A percentile compares a stretch with the other conserved stretches of the same genome.
These are phyloP conservation scores for Laterallus jamaicensis DNA, from an alignment of 2,113 vertebrate genomes.

Conservation along the genomic window DNA sequence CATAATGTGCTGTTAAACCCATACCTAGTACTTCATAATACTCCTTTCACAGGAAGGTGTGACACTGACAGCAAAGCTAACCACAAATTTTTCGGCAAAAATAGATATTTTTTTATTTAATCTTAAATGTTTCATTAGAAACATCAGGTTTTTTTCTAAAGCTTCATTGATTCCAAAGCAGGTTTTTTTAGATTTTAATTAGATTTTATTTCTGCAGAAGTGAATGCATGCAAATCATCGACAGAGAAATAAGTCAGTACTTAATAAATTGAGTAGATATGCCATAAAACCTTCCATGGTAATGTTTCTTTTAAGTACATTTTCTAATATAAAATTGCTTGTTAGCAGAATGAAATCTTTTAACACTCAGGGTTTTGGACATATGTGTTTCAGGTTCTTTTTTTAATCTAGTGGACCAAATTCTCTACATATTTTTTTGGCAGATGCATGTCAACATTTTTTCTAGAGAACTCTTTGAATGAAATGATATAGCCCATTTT, in stretches of 20 bases:
- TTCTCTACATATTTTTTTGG: neutral
- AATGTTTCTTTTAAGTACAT: neutral
- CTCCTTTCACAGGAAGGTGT: neutral
- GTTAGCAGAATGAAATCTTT: neutral
- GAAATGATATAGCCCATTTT: neutral
- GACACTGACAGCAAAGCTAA: neutral
- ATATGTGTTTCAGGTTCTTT: neutral
- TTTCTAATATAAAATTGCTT: neutral
- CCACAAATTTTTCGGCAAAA: neutral
- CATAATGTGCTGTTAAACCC: accelerated
- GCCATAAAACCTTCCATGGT: neutral
- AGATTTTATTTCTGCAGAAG: neutral
- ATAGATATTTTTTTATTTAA: neutral
- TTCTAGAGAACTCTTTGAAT: neutral
- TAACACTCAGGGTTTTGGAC: neutral
- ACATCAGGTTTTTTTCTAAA: neutral
- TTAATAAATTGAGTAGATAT: neutral
- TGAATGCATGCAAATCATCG: neutral
- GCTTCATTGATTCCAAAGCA: neutral
- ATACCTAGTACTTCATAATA: neutral
- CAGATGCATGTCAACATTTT: neutral
- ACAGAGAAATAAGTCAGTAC: neutral
- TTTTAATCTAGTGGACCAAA: neutral
- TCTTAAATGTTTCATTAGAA: neutral
- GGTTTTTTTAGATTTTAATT: neutral